phyloP scores from a whole-genome alignment of 2,888 invertebrate species.

The Phengaris alcon region DNA sequence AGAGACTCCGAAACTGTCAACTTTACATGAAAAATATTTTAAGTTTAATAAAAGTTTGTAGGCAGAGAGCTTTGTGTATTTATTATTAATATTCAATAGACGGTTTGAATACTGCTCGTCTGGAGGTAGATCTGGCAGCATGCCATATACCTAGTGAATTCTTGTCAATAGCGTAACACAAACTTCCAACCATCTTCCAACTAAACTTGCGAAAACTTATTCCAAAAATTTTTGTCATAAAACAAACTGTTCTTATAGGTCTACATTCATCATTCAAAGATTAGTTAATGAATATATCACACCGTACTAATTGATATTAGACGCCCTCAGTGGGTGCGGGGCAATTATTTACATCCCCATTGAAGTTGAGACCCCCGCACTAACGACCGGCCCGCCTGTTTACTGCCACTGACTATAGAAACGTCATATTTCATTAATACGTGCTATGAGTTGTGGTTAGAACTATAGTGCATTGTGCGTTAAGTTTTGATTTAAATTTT shows the following conservation, averaged over 20 bases:
- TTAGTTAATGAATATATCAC: constrained; percentile 1
- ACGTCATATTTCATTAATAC: not conserved
- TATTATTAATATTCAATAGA: constrained; percentile 23
- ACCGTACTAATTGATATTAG: constrained; percentile 10
- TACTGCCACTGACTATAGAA: not conserved
- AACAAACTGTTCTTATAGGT: not conserved
- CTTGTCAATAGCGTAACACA: not conserved
- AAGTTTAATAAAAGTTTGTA: constrained; percentile 13
- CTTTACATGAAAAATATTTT: constrained; percentile 13
- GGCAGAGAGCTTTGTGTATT: constrained; percentile 1
- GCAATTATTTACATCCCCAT: not conserved
- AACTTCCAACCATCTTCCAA: not conserved
- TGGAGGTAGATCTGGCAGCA: constrained; percentile 11
- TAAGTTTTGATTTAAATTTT: not conserved
- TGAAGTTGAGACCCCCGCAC: not conserved
- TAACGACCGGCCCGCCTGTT: not conserved
- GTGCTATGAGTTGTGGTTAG: not conserved
- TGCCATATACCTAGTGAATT: not conserved
- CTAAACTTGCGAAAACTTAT: not conserved
- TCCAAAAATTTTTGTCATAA: not conserved
- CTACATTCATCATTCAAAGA: not conserved
- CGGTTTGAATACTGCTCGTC: not conserved
- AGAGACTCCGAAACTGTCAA: constrained; percentile 1
- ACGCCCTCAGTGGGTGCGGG: not conserved
- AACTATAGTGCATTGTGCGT: not conserved